phyloP scores from a whole-genome alignment of 30 jellyfish, hydroid and myxozoan species.

The Clytia hemisphaerica region DNA sequence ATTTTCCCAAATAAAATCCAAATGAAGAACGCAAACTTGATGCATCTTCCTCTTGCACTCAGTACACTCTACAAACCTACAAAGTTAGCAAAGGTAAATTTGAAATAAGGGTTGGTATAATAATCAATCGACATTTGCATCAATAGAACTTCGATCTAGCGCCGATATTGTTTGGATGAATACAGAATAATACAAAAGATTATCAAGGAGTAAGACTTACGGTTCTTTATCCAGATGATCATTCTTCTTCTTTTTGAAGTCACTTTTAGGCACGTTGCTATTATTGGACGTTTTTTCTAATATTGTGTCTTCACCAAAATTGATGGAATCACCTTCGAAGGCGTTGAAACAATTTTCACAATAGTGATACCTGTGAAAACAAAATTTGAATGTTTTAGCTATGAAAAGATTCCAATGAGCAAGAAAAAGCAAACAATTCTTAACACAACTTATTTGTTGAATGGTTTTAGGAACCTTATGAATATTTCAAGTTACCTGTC shows the following conservation, averaged over 20 bases:
- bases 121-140: neutral
- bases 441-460: too few relatives aligned
- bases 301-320: conserved; percentile 94
- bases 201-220: conserved; percentile 40
- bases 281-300: conserved; percentile 1
- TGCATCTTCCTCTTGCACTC: conserved; percentile 91
- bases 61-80: conserved; percentile 85
- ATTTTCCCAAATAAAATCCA: conserved; percentile 94
- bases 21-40: conserved; percentile 95
- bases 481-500: conserved; percentile 44
- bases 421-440: too few relatives aligned
- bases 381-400: too few relatives aligned
- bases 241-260: conserved; percentile 74
- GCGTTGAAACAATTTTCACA: conserved; percentile 94
- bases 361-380: conserved; percentile 65
- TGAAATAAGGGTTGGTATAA: neutral
- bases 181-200: neutral
- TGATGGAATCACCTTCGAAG: conserved; percentile 71
- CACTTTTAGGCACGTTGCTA: conserved; percentile 55
- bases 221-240: conserved; percentile 96
- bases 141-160: neutral
- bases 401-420: too few relatives aligned
- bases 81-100: neutral
- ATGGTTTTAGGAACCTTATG: too few relatives aligned
- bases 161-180: neutral